Evolutionary conservation across 2,888 invertebrate species (phyloP).

Genomic region (Achlya flavicornis): DNA sequence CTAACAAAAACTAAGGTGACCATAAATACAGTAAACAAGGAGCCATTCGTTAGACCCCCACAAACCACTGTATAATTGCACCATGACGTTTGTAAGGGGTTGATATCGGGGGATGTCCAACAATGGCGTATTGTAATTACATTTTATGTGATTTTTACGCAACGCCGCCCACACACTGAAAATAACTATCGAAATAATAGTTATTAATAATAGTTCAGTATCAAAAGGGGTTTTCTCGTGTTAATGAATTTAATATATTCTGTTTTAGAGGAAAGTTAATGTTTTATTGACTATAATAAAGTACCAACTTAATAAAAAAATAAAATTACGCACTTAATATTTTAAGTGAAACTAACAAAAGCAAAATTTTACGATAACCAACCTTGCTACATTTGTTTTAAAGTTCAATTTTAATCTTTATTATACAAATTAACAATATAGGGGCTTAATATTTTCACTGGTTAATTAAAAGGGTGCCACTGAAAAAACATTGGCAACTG

Average conservation of each 20-base stretch:
- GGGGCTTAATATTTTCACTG: constrained; percentile 54
- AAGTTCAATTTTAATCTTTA: background rate
- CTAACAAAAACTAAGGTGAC: constrained; percentile 7
- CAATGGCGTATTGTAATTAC: constrained; percentile 64
- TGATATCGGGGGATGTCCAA: constrained; percentile 48
- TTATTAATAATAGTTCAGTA: too few species aligned
- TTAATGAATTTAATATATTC: background rate
- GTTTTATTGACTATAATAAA: background rate
- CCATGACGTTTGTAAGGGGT: constrained; percentile 50
- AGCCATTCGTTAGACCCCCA: background rate
- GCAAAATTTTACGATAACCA: background rate
- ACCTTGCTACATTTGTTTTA: background rate
- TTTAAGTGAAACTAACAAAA: background rate
- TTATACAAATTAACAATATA: constrained; percentile 2
- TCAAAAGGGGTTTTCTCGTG: background rate
- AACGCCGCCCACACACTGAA: constrained; percentile 41
- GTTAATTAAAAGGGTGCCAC: constrained; percentile 69
- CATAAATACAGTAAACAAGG: constrained; percentile 14
- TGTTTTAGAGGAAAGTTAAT: background rate
- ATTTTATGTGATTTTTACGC: constrained; percentile 75
- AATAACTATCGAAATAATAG: too few species aligned
- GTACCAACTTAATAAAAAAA: too few species aligned
- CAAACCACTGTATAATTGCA: constrained; percentile 53
- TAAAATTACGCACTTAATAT: background rate
- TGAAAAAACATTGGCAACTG: constrained; percentile 60